These are phyloP conservation scores for Buathra laborator DNA, from an alignment of 2,888 invertebrate species.

Conservation along the genomic window DNA sequence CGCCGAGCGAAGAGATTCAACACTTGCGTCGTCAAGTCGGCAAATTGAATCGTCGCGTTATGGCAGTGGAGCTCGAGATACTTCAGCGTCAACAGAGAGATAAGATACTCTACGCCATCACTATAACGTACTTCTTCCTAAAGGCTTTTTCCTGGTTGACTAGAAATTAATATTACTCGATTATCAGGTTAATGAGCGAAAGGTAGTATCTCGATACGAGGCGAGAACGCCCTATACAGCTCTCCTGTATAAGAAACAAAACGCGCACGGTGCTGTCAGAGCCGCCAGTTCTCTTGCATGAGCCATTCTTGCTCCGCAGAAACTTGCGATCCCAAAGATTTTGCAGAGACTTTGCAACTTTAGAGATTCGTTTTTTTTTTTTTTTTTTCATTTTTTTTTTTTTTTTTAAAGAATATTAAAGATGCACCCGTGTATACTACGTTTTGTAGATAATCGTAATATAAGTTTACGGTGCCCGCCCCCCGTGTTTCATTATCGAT, in stretches of 20 bases:
- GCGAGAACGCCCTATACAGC: slow-evolving; percentile 2
- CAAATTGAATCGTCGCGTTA: slow-evolving; percentile 94
- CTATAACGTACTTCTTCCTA: slow-evolving; percentile 94
- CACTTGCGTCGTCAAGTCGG: slow-evolving; percentile 94
- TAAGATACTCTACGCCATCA: slow-evolving; percentile 93
- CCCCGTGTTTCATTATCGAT: slow-evolving; percentile 10
- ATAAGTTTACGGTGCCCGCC: slow-evolving; percentile 34
- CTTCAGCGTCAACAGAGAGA: slow-evolving; percentile 94
- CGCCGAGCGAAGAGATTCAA: slow-evolving; percentile 91
- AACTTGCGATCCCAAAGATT: slow-evolving; percentile 73
- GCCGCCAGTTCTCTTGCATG: slow-evolving; percentile 61
- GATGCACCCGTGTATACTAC: slow-evolving; percentile 20
- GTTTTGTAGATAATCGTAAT: slow-evolving; percentile 47
- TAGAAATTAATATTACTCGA: slow-evolving; percentile 84
- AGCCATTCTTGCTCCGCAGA: slow-evolving; percentile 65
- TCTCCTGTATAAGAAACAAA: slow-evolving; percentile 42
- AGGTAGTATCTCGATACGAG: slow-evolving; percentile 14
- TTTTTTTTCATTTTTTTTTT: slow-evolving; percentile 25
- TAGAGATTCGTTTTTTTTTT: slow-evolving; percentile 28
- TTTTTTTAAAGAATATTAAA: slow-evolving; percentile 22
- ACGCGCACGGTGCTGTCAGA: slow-evolving; percentile 70
- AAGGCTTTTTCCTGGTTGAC: slow-evolving; percentile 95
- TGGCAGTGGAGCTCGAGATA: slow-evolving; percentile 95
- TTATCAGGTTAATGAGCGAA: slow-evolving; percentile 35
- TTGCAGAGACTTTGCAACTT: slow-evolving; percentile 60